Conservation (phyloP, 1,140 invertebrate genomes). For the Diorhabda elongata region DNA sequence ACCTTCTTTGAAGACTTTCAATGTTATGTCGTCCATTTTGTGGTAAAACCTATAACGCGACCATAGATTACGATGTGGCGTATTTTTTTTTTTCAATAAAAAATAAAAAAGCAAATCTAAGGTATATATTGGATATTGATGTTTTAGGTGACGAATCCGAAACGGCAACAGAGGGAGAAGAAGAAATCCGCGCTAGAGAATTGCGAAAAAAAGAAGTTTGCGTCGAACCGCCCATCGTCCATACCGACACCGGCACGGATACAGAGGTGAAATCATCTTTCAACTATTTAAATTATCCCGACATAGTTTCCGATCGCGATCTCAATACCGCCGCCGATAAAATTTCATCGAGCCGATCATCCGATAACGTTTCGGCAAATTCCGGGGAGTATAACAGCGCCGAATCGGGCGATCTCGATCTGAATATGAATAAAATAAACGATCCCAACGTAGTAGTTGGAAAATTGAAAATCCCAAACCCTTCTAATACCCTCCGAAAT, state of each 20-base stretch:
- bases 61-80: too few relatives aligned
- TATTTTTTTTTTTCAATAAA: too few relatives aligned
- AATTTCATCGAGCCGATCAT: constrained; percentile 28
- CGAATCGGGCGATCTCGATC: constrained; percentile 37
- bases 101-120: too few relatives aligned
- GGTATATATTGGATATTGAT: background rate
- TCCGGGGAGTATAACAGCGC: constrained; percentile 42
- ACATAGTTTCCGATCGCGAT: constrained; percentile 30
- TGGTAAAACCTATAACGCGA: too few relatives aligned
- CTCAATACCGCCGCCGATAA: constrained; percentile 14
- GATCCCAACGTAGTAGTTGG: constrained; percentile 26
- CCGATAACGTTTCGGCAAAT: constrained; percentile 35
- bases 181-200: constrained; percentile 62
- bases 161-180: constrained; percentile 70
- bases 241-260: constrained; percentile 68
- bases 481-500: background rate
- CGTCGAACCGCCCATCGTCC: constrained; percentile 58
- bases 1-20: too few relatives aligned
- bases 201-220: constrained; percentile 64
- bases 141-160: constrained; percentile 63
- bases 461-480: constrained; percentile 26
- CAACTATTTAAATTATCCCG: constrained; percentile 31
- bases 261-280: constrained; percentile 62
- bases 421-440: constrained; percentile 30
- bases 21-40: too few relatives aligned